Evolutionary conservation across 2,888 invertebrate species (phyloP).

Genomic region (Synergus itoensis): DNA sequence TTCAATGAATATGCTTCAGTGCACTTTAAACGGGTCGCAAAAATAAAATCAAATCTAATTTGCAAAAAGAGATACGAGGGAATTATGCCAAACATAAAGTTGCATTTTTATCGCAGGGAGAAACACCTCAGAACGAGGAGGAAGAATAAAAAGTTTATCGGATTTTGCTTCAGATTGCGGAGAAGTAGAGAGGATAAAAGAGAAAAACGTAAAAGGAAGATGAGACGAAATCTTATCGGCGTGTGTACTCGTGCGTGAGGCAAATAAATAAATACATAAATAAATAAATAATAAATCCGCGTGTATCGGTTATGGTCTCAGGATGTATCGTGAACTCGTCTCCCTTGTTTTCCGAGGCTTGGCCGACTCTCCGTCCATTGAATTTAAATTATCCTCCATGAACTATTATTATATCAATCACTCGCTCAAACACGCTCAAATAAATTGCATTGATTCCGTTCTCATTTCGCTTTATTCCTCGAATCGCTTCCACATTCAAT

Average conservation of each 20-base stretch:
- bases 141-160: neutral
- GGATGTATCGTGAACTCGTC: conserved; percentile 15
- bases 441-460: conserved; percentile 1
- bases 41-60: neutral
- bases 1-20: too few species aligned
- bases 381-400: conserved; percentile 24
- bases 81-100: neutral
- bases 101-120: neutral
- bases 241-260: conserved; percentile 8
- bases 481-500: conserved; percentile 10
- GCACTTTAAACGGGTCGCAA: neutral
- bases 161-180: neutral
- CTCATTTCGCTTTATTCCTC: conserved; percentile 1
- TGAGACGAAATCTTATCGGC: conserved; percentile 17
- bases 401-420: conserved; percentile 29
- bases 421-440: neutral
- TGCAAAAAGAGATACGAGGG: neutral
- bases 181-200: neutral
- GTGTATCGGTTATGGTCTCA: conserved; percentile 25
- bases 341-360: conserved; percentile 8
- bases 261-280: conserved; percentile 5
- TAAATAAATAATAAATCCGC: conserved; percentile 15
- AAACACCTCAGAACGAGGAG: neutral
- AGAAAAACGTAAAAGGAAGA: neutral
- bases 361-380: conserved; percentile 18